Evolutionary conservation across 2,888 invertebrate species (phyloP), one percentile per base, ranked within the genome.

Genomic region (Trissoscelio sp.): DNA sequence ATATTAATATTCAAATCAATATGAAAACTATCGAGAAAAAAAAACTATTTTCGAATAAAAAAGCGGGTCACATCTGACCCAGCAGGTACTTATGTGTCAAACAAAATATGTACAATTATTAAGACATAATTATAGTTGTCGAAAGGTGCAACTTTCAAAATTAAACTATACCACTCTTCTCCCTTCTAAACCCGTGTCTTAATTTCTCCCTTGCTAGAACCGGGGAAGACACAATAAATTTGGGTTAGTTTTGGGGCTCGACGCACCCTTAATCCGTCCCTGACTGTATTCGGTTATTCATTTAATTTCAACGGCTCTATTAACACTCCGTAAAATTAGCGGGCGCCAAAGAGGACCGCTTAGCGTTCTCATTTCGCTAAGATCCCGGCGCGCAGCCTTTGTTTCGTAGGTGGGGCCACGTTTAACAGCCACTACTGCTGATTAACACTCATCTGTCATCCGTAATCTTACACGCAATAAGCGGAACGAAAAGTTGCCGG

Each of bases 301-400:
- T 80, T 81, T 73, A 81, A 81, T 81, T 81, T 78, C 81, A 81
- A 78, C 81, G 67, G 81, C 77, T 77, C 81, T 73, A 81, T 81
- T 81, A 81, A 81, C 81, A 78, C 78, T 69, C 51, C 69, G 78
- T 81, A 78, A 81, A 81, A 81, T 77, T 81, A 77, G 75, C 62
- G 39, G 67, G 67, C 58, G 66, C 66, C 69, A 74, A 69, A 51
- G 74, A 80, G 69, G 57, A 62, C 64, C 69, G 64, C 74, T 79
- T 73, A 73, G 62, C 60, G 67, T 64, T 66, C 66, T 67, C 79
- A 67, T 79, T 67, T 60, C 60, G 14, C 73, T 51, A 79, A 78
- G 78, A 70, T 57, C 55, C 37, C 22, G 14, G 16, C 16, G 24
- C 20, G 48, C 37, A 51, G 7, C 24, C 55, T 69, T 57, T 37